Evolutionary conservation across 1,140 invertebrate genomes (phyloP).

Genomic region (Eueides isabella): DNA sequence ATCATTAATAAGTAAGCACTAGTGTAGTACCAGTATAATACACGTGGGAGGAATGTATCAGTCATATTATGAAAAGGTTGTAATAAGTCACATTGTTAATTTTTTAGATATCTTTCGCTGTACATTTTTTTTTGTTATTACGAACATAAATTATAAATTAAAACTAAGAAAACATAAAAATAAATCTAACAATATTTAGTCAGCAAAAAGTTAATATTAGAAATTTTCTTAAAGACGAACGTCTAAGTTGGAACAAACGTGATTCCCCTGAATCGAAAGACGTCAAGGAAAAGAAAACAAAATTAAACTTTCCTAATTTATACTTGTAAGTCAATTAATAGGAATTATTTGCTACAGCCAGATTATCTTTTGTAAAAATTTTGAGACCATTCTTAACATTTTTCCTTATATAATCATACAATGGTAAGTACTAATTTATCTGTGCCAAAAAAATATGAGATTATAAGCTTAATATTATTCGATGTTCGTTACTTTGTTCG

Average conservation of each 20-base stretch:
- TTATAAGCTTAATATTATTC: neutral
- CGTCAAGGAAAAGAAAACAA: neutral
- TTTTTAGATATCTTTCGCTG: neutral
- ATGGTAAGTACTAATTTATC: neutral
- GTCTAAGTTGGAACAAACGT: neutral
- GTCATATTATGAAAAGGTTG: conserved; percentile 2
- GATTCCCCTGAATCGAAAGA: neutral
- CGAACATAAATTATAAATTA: too few relatives aligned
- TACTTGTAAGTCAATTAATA: neutral
- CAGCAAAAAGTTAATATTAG: neutral
- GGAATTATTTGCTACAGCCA: neutral
- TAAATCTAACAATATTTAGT: neutral
- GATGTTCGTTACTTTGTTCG: neutral
- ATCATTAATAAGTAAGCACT: conserved; percentile 36
- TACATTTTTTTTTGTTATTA: too few relatives aligned
- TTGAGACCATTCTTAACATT: neutral
- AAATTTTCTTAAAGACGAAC: neutral
- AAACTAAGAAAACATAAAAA: neutral
- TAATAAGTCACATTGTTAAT: neutral
- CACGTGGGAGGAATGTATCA: conserved; percentile 41
- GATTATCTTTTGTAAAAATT: neutral
- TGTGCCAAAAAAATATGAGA: neutral
- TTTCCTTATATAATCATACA: neutral
- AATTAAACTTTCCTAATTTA: neutral
- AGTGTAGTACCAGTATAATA: conserved; percentile 22